Percentiles rank a stretch among this genome's conserved stretches.
Evolutionary conservation across 2,797 vertebrate genomes (phyloP).

Genomic region (Trachurus trachurus): DNA sequence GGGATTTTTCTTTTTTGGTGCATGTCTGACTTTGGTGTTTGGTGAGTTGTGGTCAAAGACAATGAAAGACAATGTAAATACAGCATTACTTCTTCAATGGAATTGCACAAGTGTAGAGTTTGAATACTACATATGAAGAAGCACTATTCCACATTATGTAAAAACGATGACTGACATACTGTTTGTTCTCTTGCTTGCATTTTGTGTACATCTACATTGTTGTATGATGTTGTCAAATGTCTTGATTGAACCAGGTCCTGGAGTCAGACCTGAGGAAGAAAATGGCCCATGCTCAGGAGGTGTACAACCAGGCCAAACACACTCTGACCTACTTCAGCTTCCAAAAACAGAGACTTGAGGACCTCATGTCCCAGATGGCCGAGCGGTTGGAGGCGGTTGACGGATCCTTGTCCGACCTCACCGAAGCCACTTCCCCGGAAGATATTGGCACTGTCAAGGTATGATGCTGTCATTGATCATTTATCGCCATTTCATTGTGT

Average conservation of each 20-base stretch:
- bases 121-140: neutral
- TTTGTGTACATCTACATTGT: neutral
- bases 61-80: no score
- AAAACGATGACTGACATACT: neutral
- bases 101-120: neutral
- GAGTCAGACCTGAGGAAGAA: slow-evolving; percentile 93
- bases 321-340: slow-evolving; percentile 91
- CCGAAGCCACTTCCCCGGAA: slow-evolving; percentile 84
- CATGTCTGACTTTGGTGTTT: neutral
- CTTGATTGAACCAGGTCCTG: slow-evolving; percentile 86
- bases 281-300: slow-evolving; percentile 90
- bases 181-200: neutral
- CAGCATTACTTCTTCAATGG: no score
- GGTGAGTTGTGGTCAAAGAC: no score
- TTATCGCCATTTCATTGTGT: neutral
- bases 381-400: slow-evolving; percentile 87
- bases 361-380: slow-evolving; percentile 87
- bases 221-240: slow-evolving; percentile 8
- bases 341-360: slow-evolving; percentile 91
- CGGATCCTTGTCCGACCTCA: slow-evolving; percentile 85
- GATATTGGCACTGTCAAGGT: slow-evolving; percentile 92
- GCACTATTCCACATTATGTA: neutral
- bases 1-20: neutral
- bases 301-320: slow-evolving; percentile 90
- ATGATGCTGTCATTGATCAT: neutral